phyloP scores from a whole-genome alignment of 2,113 vertebrate genomes.

The Galeopterus variegatus region DNA sequence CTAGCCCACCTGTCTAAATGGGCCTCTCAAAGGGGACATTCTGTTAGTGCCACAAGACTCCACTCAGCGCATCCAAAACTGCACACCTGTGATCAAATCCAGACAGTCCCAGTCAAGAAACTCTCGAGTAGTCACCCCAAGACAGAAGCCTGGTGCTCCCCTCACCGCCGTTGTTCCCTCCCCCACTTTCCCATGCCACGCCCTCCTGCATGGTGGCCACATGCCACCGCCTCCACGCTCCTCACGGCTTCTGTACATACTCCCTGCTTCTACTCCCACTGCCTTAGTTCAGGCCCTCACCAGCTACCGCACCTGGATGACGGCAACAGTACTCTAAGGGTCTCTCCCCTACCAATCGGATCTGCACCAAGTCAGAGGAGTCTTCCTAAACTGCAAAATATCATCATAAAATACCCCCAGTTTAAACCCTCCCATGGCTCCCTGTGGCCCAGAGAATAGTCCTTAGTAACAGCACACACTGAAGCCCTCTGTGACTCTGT shows the following conservation, averaged over 20 bases:
- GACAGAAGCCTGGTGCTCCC: neutral
- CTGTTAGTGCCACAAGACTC: neutral
- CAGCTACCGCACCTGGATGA: neutral
- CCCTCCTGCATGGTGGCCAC: neutral
- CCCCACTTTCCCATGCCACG: fast-evolving
- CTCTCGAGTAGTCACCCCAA: neutral
- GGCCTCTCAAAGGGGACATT: neutral
- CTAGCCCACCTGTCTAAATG: fast-evolving
- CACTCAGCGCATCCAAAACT: fast-evolving
- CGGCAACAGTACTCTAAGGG: neutral
- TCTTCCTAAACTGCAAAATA: neutral
- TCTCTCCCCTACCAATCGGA: neutral
- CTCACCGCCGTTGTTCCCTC: fast-evolving
- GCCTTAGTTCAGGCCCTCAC: neutral
- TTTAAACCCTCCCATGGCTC: neutral
- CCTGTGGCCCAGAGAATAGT: neutral
- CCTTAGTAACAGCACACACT: too few relatives aligned
- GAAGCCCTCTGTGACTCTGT: neutral
- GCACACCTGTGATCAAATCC: neutral
- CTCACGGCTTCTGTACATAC: fast-evolving
- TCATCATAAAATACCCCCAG: neutral
- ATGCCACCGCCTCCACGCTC: neutral
- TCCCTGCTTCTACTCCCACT: neutral
- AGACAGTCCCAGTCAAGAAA: neutral
- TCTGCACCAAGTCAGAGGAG: neutral